Conservation (phyloP, 64 coral and sea anemone species). For the Platygyra sinensis region DNA sequence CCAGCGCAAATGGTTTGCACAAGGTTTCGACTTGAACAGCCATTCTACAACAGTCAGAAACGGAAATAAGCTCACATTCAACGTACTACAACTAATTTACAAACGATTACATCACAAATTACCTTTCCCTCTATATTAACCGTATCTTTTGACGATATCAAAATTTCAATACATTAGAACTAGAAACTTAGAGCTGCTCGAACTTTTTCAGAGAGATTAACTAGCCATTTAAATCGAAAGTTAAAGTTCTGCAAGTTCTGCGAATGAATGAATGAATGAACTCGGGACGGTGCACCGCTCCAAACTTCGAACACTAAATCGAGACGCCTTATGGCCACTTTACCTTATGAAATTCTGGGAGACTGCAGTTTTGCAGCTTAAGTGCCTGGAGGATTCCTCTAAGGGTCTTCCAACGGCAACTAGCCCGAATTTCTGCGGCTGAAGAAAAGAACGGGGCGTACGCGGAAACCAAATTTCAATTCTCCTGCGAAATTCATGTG, state of each 20-base stretch:
- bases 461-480: slow-evolving; percentile 43
- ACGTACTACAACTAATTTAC: background rate
- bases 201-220: background rate
- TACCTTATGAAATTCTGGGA: slow-evolving; percentile 44
- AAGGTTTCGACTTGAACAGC: slow-evolving; percentile 79
- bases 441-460: slow-evolving; percentile 43
- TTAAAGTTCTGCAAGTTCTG: slow-evolving; percentile 25
- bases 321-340: background rate
- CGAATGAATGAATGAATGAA: slow-evolving; percentile 34
- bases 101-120: background rate
- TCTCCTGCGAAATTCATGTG: slow-evolving; percentile 7
- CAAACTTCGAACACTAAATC: slow-evolving; percentile 1
- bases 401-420: slow-evolving; percentile 27
- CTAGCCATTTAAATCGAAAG: slow-evolving; percentile 23
- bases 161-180: background rate
- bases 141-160: background rate
- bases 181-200: background rate
- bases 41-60: slow-evolving; percentile 68
- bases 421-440: slow-evolving; percentile 50
- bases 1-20: slow-evolving; percentile 80
- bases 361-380: slow-evolving; percentile 40
- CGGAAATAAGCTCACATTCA: slow-evolving; percentile 19
- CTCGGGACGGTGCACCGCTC: background rate
- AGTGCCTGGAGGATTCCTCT: slow-evolving; percentile 45
- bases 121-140: background rate